Base-by-base conservation (phyloP, 1,140 invertebrate species). In the Bursaphelenchus mucronatus region DNA sequence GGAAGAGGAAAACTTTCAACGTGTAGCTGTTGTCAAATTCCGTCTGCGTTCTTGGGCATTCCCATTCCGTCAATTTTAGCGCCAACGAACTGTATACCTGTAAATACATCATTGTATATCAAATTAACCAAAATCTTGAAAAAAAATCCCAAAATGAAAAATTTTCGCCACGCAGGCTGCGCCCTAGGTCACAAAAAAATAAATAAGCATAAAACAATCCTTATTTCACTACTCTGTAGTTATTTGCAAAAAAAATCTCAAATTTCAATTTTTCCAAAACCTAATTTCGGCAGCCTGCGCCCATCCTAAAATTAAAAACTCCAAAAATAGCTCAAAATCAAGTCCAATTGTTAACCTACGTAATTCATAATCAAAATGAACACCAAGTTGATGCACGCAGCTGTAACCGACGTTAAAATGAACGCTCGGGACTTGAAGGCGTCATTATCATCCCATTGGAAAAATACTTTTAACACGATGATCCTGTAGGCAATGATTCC, bases 11-110 rank as follows among this genome's bases (percentile, higher is more conserved):
- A 73, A 97, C 94, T 85, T 97, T 97, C 10, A 97, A 84, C 0
- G 92, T 97, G 15, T 97, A 83, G 49, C 91, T 93, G 76, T 97
- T 92, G 79, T 98, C 94, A 83, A 95, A 98, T 83, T 97, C 92
- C 0, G 91, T 93, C 84, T 97, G 93, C 0, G 94, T 97, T 62
- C 94, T 85, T 59, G 91, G 87, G 70, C 95, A 86, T 85, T 98
- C 88, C 82, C 92, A 87, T 84, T 96, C 92, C 0, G 94, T 97
- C 46, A 97, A 85, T 82, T 90, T 92, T 74, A 92, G 87, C 0
- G 94, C 94, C 46, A 94, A 79, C 82, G 87, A 89, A 70, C 88
- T 88, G 76, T 97, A 97, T 44, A 95, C 85, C 88, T 78, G 45
- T 40, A 78, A 41, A 65, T 15, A 30, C 30, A 5, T 5, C 30